Conservation (phyloP, 1,140 invertebrate genomes). For the Pantala flavescens region DNA sequence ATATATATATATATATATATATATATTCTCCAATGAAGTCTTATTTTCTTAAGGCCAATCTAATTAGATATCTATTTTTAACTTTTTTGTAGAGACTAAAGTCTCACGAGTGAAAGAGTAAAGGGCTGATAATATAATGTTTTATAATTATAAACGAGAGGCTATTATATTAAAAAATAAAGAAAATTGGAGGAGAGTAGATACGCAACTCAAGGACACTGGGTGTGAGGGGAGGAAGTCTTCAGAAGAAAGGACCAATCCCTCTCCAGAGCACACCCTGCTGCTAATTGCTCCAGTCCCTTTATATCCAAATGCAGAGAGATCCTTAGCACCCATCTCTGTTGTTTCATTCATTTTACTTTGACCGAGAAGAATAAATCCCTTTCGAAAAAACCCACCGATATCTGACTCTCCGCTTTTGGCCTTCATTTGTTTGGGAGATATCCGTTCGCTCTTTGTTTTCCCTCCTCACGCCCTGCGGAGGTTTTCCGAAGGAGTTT, state of each 20-base stretch:
- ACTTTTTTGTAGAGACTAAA: no score
- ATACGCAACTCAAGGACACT: no score
- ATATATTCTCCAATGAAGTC: no score
- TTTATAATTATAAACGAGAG: no score
- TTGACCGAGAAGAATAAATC: no score
- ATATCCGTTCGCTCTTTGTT: background rate
- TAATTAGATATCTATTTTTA: no score
- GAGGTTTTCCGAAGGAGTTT: background rate
- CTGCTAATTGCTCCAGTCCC: background rate
- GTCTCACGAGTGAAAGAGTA: no score
- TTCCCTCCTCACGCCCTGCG: background rate
- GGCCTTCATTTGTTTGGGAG: background rate
- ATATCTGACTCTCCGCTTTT: background rate
- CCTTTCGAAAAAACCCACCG: background rate
- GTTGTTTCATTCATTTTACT: background rate
- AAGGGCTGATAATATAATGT: no score
- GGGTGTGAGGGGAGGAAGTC: background rate
- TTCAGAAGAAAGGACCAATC: background rate
- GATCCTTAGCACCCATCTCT: background rate
- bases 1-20: no score
- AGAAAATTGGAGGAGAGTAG: no score
- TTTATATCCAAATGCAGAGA: background rate
- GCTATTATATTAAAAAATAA: no score
- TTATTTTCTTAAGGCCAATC: no score
- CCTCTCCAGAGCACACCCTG: background rate